These are phyloP conservation scores for Drosophila asahinai DNA, from an alignment of 1,140 invertebrate species.

Conservation along the genomic window DNA sequence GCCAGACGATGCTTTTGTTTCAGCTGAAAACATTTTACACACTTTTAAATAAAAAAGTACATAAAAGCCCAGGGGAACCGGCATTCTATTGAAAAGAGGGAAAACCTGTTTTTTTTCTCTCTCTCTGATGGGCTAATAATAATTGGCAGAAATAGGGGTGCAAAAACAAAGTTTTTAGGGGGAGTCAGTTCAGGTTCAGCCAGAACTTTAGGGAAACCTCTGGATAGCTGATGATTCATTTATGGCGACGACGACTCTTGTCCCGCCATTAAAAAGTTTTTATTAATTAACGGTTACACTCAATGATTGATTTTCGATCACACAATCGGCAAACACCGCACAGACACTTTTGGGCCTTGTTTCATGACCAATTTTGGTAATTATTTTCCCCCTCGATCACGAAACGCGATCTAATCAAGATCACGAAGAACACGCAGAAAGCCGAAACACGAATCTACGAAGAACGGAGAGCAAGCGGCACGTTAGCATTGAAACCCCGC, in stretches of 20 bases:
- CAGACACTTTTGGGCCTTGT: slow-evolving; percentile 27
- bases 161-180: slow-evolving; percentile 16
- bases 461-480: slow-evolving; percentile 48
- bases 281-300: slow-evolving; percentile 21
- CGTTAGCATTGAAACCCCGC: slow-evolving; percentile 75
- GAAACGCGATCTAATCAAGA: slow-evolving; percentile 53
- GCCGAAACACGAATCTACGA: slow-evolving; percentile 10
- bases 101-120: slow-evolving; percentile 62
- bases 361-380: slow-evolving; percentile 59
- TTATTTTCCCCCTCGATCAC: slow-evolving; percentile 47
- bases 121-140: slow-evolving; percentile 13
- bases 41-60: slow-evolving; percentile 42
- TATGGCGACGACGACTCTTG: background rate
- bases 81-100: slow-evolving; percentile 51
- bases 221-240: slow-evolving; percentile 14
- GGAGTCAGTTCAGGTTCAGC: slow-evolving; percentile 9
- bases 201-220: slow-evolving; percentile 10
- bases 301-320: slow-evolving; percentile 37
- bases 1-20: slow-evolving; percentile 61
- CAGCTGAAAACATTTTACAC: slow-evolving; percentile 42
- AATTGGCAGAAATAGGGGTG: slow-evolving; percentile 33
- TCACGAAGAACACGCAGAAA: slow-evolving; percentile 54
- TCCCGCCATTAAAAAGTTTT: slow-evolving; percentile 3
- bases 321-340: slow-evolving; percentile 28
- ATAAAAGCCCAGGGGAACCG: slow-evolving; percentile 38